Evolutionary conservation across 2,888 invertebrate genomes (phyloP), one percentile per base, ranked within the genome.

Genomic region (Agriopis marginaria): DNA sequence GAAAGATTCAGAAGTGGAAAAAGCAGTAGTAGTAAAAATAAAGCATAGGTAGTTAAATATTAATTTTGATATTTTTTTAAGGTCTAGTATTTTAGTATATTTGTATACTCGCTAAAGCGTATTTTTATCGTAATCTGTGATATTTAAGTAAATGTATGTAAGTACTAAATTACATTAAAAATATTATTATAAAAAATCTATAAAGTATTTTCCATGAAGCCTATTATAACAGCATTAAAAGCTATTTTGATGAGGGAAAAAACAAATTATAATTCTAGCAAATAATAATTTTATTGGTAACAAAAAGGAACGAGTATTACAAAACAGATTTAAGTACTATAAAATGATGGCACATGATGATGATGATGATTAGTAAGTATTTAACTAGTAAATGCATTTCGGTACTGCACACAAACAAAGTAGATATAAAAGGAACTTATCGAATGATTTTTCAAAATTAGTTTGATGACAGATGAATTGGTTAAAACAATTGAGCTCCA

Each of bases 1-100:
- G 95, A 95, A 55, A 89, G 89, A 53, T 96, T 95, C 76, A 91
- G 81, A 75, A 84, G 81, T 54, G 68, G 72, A 72, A 86, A 84
- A 23, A 85, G 79, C n/a, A 85, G 79, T 50, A 76, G 71, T 65
- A 79, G 72, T 14, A 78, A 53, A 53, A 23, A 85, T 69, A 86
- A 86, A 79, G 87, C 86, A 11, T 88, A 81, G 44, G 23, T 42
- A 45, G 2, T 12, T 7, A 42, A 2, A 3, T 42, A 40, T n/a
- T 51, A 8, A 40, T 39, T 49, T 63, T 63, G 3, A 40, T 59
- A 64, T 44, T 23, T 17, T n/a, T n/a, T 51, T 51, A 23, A 47
- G n/a, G 75, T 76, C 42, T 51, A 42, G 42, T 51, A 77, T 71
- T 66, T 73, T 68, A 72, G 75, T 76, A 77, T 77, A 54, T 47